Evolutionary conservation across 2,797 vertebrate species (phyloP).

Genomic region (Sebastes wilsoni): DNA sequence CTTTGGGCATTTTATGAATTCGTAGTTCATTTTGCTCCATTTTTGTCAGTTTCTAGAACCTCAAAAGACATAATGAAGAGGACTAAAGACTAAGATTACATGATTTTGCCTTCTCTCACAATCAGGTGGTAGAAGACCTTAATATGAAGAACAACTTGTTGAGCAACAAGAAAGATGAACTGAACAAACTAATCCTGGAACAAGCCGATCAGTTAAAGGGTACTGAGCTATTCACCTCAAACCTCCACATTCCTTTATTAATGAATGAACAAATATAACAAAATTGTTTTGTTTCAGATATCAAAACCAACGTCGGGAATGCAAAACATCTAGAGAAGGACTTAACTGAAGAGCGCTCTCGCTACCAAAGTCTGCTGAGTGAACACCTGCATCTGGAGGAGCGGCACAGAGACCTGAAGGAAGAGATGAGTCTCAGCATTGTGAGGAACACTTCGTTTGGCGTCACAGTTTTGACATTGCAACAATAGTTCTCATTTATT

Average conservation of each 20-base stretch:
- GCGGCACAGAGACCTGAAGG: constrained; percentile 88
- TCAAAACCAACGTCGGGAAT: constrained; percentile 83
- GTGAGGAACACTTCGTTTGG: constrained; percentile 70
- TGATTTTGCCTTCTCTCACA: not conserved
- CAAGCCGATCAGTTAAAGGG: constrained; percentile 89
- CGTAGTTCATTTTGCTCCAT: not conserved
- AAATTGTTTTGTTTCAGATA: constrained; percentile 49
- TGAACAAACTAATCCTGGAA: constrained; percentile 86
- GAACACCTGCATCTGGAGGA: constrained; percentile 93
- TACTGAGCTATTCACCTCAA: constrained; percentile 49
- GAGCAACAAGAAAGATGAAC: constrained; percentile 88
- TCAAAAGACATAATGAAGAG: not conserved
- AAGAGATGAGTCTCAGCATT: constrained; percentile 85
- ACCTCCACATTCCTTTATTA: not conserved
- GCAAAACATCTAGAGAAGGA: constrained; percentile 88
- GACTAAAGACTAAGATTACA: not conserved
- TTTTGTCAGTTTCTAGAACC: not conserved
- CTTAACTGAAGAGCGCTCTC: constrained; percentile 89
- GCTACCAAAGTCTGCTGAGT: constrained; percentile 94
- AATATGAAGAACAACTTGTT: constrained; percentile 89
- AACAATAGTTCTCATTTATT: not conserved
- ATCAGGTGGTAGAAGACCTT: constrained; percentile 88
- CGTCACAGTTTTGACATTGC: not conserved
- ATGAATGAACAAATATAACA: not conserved
- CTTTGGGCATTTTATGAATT: not conserved